phyloP scores from a whole-genome alignment of 2,797 vertebrate genomes.

The Hippopotamyrus pictus region DNA sequence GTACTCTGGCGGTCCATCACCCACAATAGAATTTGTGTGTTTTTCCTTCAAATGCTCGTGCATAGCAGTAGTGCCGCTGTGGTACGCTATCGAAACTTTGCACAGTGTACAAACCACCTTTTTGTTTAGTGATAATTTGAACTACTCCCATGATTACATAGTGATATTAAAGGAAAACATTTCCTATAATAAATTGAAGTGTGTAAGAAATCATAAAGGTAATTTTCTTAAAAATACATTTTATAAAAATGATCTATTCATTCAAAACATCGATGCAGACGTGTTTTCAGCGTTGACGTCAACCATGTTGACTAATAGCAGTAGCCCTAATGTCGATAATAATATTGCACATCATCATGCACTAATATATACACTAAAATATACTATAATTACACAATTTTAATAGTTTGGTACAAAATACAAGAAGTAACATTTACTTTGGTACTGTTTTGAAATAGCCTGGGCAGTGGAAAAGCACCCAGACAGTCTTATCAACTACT shows the following conservation, averaged over 20 bases:
- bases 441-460: neutral
- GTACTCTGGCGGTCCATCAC: neutral
- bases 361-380: neutral
- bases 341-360: neutral
- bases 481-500: neutral
- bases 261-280: neutral
- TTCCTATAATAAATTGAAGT: neutral
- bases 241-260: neutral
- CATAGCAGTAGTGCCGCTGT: neutral
- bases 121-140: neutral
- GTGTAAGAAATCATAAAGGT: neutral
- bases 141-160: neutral
- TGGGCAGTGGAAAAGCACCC: neutral
- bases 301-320: neutral
- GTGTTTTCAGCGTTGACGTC: neutral
- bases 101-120: neutral
- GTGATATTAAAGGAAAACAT: neutral
- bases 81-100: neutral
- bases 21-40: neutral
- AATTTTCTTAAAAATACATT: neutral
- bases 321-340: neutral
- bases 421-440: neutral
- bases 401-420: neutral
- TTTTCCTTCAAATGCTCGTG: neutral
- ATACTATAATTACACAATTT: neutral